phyloP scores from a whole-genome alignment of 1,140 invertebrate species.

The Microplitis demolitor region DNA sequence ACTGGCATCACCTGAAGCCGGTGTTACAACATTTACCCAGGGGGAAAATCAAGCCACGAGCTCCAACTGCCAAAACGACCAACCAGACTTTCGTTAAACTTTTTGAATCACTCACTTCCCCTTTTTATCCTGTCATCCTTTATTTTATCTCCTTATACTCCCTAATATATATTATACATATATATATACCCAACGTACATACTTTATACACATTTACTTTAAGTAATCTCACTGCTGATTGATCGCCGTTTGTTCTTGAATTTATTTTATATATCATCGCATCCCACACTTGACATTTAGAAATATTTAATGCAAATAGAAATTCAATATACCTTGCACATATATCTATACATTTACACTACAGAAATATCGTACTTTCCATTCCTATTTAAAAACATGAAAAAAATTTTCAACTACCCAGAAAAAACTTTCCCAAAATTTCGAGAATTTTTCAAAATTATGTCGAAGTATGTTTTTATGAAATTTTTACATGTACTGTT shows the following conservation, averaged over 20 bases:
- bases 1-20: conserved; percentile 29
- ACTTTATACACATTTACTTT: too few species aligned
- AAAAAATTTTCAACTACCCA: too few species aligned
- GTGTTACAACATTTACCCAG: conserved; percentile 21
- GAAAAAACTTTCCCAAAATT: too few species aligned
- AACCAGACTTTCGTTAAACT: conserved; percentile 29
- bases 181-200: background rate
- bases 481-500: too few species aligned
- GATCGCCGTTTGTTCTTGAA: conserved; percentile 35
- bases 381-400: too few species aligned
- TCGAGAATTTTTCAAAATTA: too few species aligned
- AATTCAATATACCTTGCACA: background rate
- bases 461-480: too few species aligned
- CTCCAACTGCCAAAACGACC: background rate
- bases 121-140: background rate
- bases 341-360: background rate
- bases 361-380: background rate
- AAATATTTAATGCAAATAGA: background rate
- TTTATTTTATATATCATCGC: conserved; percentile 25
- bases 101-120: background rate
- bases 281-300: background rate
- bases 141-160: conserved; percentile 14
- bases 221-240: conserved; percentile 36
- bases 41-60: conserved; percentile 20
- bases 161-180: background rate